Percentiles rank a stretch among this genome's conserved stretches.
Conservation (phyloP, 37 sponge, comb jelly and placozoan genomes). For the Ianthella basta region DNA sequence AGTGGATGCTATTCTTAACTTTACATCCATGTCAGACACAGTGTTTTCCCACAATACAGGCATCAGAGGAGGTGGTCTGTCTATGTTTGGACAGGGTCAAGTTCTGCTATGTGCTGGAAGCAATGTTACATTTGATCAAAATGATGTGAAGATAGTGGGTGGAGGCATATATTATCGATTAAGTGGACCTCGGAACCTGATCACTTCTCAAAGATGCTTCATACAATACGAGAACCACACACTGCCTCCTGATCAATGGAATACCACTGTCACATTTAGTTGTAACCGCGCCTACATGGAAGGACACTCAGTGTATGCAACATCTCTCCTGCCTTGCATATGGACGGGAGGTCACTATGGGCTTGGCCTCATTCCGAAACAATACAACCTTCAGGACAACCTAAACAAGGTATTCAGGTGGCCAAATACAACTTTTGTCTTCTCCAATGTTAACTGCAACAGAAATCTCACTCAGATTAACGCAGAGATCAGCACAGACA, state of each 20-base stretch:
- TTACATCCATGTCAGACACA: neutral
- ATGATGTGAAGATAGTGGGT: neutral
- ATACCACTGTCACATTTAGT: neutral
- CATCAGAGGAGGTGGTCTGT: conserved; percentile 7
- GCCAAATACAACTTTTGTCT: too few species aligned
- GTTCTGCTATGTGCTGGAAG: conserved; percentile 1
- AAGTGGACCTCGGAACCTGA: conserved; percentile 4
- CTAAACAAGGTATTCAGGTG: neutral
- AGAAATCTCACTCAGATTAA: neutral
- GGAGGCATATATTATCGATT: neutral
- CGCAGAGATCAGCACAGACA: conserved; percentile 8
- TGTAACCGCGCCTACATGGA: neutral
- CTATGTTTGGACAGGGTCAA: neutral
- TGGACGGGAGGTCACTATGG: conserved; percentile 3
- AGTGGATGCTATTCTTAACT: neutral
- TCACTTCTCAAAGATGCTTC: neutral
- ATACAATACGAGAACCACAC: conserved; percentile 1
- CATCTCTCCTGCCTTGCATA: neutral
- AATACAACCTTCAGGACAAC: neutral
- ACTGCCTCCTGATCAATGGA: conserved; percentile 2
- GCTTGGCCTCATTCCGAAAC: neutral
- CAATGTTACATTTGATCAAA: neutral
- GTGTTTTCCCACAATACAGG: neutral
- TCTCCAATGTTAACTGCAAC: too few species aligned
- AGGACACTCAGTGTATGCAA: neutral